phyloP scores from a whole-genome alignment of 92 coral and sea anemone species.

The Scolanthus callimorphus region DNA sequence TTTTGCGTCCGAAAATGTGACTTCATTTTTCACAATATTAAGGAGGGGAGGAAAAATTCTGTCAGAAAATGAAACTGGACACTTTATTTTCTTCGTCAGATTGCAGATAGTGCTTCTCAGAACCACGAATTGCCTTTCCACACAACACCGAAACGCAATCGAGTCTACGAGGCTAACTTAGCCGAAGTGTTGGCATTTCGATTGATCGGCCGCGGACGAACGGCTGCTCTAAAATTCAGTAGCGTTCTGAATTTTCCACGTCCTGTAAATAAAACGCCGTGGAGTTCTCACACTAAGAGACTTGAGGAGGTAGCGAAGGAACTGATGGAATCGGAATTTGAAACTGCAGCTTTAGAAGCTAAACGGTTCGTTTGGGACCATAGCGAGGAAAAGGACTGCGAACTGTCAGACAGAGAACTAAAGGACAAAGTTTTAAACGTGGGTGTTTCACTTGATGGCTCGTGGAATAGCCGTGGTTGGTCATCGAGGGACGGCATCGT shows the following conservation, averaged over 20 bases:
- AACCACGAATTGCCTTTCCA: too few species aligned
- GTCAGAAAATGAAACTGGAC: too few species aligned
- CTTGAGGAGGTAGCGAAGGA: slow-evolving; percentile 2
- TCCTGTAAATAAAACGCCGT: slow-evolving; percentile 23
- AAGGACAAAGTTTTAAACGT: slow-evolving; percentile 14
- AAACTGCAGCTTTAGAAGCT: slow-evolving; percentile 22
- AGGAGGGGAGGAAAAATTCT: too few species aligned
- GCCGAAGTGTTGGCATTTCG: slow-evolving; percentile 40
- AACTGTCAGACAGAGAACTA: too few species aligned
- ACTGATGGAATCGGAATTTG: slow-evolving; percentile 16
- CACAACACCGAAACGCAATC: slow-evolving; percentile 11
- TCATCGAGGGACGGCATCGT: slow-evolving; percentile 36
- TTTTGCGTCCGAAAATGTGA: too few species aligned
- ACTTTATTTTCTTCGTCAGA: too few species aligned
- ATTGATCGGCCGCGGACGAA: slow-evolving; percentile 29
- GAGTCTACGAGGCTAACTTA: slow-evolving; percentile 29
- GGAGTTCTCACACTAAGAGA: slow-evolving; percentile 21
- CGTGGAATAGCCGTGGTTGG: slow-evolving; percentile 54
- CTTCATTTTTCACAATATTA: too few species aligned
- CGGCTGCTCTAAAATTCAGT: slow-evolving; percentile 37
- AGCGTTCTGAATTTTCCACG: slow-evolving; percentile 23
- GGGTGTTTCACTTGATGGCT: slow-evolving; percentile 37
- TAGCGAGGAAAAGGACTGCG: too few species aligned
- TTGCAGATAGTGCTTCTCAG: too few species aligned
- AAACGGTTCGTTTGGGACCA: too few species aligned